Base-by-base conservation (phyloP, 2,113 vertebrate genomes). In the Brachyistius frenatus region DNA sequence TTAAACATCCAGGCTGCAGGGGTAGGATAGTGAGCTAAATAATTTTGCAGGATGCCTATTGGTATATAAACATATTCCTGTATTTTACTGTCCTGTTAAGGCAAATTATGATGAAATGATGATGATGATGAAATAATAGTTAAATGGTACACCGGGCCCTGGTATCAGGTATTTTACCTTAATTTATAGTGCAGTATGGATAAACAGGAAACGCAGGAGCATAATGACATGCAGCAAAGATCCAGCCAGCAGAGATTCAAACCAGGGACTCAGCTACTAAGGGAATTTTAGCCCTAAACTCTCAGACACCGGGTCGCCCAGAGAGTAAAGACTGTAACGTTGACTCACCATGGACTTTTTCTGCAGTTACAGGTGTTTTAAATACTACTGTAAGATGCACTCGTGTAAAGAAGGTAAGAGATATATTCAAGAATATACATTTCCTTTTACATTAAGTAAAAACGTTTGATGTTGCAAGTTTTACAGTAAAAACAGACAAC, bases 361-460 rank as follows among this genome's bases (percentile, higher is more conserved):
- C 47, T 69, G 58, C 32, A 49, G 72, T 85, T 71, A 88, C 79
- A 88, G 76, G 79, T 88, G 72, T 71, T 76, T 73, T 44, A 32
- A 53, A 44, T 36, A 32, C 52, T 14, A 46, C 36, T 56, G 14
- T 15, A 61, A 1, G 0, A n/a, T 52, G 35, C 14, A 55, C 11
- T 6, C 32, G 41, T 53, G 33, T 39, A 14, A 36, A 46, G 64
- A 30, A 66, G n/a, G 6, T 36, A 16, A 39, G 7, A 41, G 23
- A 71, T n/a, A 41, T 13, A 46, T 13, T 37, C 9, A 55, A 5
- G 30, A 58, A 23, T 23, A 23, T 23, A 23, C 23, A 23, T 23
- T 23, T 23, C 23, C 4, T 6, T 30, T 58, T 35, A 36, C 7
- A 39, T 11, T 9, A 44, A 44, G 41, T 44, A 11, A 0, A 13